A percentile compares a stretch with the other conserved stretches of the same genome.
Evolutionary conservation across 2,113 vertebrate species (phyloP).

Genomic region (Stictonetta naevosa): DNA sequence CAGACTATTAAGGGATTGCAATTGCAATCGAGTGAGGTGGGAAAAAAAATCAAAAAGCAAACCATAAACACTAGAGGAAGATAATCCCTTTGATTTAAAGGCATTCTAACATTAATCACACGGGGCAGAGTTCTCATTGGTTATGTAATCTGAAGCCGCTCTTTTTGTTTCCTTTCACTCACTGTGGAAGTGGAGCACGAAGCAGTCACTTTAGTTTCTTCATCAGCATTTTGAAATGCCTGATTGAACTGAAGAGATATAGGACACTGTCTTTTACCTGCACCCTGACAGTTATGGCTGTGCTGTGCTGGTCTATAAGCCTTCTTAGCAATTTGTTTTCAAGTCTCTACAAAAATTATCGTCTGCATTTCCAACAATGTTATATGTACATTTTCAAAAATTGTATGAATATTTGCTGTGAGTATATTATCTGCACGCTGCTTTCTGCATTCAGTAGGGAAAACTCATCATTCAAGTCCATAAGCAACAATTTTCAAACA

Average conservation of each 20-base stretch:
- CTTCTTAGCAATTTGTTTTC: slow-evolving; percentile 28
- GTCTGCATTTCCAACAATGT: slow-evolving; percentile 35
- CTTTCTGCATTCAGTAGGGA: not conserved
- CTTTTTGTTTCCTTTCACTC: slow-evolving; percentile 7
- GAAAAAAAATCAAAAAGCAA: not conserved
- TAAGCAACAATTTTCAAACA: not conserved
- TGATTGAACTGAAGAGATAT: not conserved
- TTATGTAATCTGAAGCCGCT: not conserved
- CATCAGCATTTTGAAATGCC: not conserved
- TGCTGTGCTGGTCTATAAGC: not conserved
- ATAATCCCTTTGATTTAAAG: not conserved
- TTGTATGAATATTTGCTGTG: not conserved
- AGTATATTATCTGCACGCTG: not conserved
- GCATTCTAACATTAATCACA: not conserved
- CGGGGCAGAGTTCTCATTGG: not conserved
- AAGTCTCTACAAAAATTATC: slow-evolving; percentile 7
- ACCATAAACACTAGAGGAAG: not conserved
- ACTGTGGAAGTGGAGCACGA: not conserved
- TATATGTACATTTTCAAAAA: slow-evolving; percentile 18
- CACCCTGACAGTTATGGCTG: not conserved
- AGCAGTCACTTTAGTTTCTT: not conserved
- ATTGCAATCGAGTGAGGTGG: not conserved
- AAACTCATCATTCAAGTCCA: not conserved
- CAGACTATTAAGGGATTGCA: not conserved
- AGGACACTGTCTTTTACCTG: not conserved